phyloP scores from a whole-genome alignment of 2,113 vertebrate species.

The Aegotheles bennettii region DNA sequence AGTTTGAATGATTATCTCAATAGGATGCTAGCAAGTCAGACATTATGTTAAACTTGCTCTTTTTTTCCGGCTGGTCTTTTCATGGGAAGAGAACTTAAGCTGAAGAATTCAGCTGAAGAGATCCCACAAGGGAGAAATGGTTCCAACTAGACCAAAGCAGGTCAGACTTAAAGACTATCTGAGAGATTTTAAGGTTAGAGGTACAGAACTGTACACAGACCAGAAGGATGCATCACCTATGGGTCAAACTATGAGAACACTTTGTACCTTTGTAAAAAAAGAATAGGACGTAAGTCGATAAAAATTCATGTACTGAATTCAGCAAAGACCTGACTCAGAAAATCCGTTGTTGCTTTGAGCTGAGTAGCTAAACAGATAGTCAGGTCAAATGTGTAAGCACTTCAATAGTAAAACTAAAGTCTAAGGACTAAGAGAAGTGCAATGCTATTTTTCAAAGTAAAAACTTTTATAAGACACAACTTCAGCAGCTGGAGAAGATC shows the following conservation, averaged over 20 bases:
- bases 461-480: neutral
- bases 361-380: neutral
- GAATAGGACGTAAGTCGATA: accelerated
- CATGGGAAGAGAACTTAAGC: neutral
- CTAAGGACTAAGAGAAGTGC: neutral
- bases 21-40: neutral
- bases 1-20: neutral
- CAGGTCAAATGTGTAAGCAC: neutral
- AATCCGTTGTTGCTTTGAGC: neutral
- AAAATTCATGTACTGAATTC: neutral
- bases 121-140: neutral
- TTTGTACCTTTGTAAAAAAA: neutral
- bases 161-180: neutral
- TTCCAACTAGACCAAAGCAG: neutral
- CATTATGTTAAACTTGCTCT: neutral
- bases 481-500: neutral
- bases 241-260: neutral
- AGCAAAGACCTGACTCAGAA: neutral
- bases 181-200: neutral
- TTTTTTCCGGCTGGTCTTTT: neutral
- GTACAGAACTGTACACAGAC: neutral
- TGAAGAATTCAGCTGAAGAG: neutral
- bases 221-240: neutral
- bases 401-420: neutral
- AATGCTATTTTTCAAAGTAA: neutral